These are phyloP conservation scores for Pantherophis alleghaniensis DNA, from an alignment of 2,797 vertebrate genomes.

Conservation along the genomic window DNA sequence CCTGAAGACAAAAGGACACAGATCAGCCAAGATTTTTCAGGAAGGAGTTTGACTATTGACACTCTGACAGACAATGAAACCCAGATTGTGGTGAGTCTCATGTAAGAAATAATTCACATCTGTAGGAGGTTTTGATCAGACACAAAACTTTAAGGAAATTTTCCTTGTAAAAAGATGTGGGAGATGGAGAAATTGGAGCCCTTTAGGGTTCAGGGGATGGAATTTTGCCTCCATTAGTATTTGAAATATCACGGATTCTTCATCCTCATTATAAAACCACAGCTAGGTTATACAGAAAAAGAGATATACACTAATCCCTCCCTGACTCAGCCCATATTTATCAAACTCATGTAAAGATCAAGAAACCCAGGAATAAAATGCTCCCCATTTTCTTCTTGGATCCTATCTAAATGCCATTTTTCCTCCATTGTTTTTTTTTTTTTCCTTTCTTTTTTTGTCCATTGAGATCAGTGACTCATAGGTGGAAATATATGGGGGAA, in stretches of 20 bases:
- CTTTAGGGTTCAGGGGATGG: not conserved
- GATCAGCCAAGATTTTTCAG: conserved; percentile 74
- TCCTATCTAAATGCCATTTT: not conserved
- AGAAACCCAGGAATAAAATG: not conserved
- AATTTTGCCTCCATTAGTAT: not conserved
- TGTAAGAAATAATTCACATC: not conserved
- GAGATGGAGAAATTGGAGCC: not conserved
- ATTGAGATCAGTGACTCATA: not conserved
- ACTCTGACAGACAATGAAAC: conserved; percentile 79
- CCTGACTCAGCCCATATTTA: not conserved
- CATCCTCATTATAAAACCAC: not conserved
- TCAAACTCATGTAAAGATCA: not conserved
- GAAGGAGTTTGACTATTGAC: conserved; percentile 79
- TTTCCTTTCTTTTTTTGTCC: not conserved
- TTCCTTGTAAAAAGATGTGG: not conserved
- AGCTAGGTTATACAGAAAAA: not conserved
- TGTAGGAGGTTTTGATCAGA: not conserved
- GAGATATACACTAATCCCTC: not conserved
- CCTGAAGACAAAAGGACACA: conserved; percentile 61
- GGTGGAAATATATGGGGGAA: not conserved
- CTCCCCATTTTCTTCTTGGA: not conserved
- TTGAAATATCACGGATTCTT: not conserved
- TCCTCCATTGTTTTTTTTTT: not conserved
- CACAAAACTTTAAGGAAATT: not conserved
- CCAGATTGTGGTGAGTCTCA: conserved; percentile 80